Conservation (phyloP, 2,797 vertebrate species). For the Rhodeus uyekii region DNA sequence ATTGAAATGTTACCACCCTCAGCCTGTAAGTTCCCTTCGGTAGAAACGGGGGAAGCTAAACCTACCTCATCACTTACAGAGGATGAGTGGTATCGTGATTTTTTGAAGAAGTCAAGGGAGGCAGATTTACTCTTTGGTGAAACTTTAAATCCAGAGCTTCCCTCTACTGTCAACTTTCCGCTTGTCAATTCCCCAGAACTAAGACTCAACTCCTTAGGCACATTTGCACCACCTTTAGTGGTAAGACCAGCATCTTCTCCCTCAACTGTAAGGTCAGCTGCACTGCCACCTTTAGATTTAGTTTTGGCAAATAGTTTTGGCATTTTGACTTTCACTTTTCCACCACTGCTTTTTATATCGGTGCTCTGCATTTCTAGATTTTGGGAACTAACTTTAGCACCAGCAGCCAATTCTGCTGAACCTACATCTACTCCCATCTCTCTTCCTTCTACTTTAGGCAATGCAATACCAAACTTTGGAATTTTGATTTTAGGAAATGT, state of each 20-base stretch:
- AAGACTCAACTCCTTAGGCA: slow-evolving; percentile 76
- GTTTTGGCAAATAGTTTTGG: slow-evolving; percentile 89
- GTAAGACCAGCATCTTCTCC: slow-evolving; percentile 72
- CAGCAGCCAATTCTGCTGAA: slow-evolving; percentile 66
- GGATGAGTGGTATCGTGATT: slow-evolving; percentile 82
- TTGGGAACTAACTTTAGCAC: slow-evolving; percentile 60
- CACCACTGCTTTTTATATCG: slow-evolving; percentile 76
- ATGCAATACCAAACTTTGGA: slow-evolving; percentile 83
- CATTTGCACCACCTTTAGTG: slow-evolving; percentile 77
- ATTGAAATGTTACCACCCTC: slow-evolving; percentile 77
- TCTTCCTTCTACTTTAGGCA: slow-evolving; percentile 73
- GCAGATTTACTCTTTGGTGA: slow-evolving; percentile 83
- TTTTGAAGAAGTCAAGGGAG: slow-evolving; percentile 87
- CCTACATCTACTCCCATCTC: slow-evolving; percentile 78
- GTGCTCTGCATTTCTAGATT: slow-evolving; percentile 76
- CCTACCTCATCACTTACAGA: slow-evolving; percentile 86
- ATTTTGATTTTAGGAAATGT: slow-evolving; percentile 88
- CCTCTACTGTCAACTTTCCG: slow-evolving; percentile 66
- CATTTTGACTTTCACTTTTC: slow-evolving; percentile 88
- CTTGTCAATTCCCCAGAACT: slow-evolving; percentile 73
- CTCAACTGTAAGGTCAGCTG: slow-evolving; percentile 65
- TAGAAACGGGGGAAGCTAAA: slow-evolving; percentile 72
- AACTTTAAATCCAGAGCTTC: slow-evolving; percentile 68
- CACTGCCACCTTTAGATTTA: slow-evolving; percentile 83
- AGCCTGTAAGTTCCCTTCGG: slow-evolving; percentile 77